Evolutionary conservation across 2,113 vertebrate genomes (phyloP).

Genomic region (Nothocercus nigrocapillus): DNA sequence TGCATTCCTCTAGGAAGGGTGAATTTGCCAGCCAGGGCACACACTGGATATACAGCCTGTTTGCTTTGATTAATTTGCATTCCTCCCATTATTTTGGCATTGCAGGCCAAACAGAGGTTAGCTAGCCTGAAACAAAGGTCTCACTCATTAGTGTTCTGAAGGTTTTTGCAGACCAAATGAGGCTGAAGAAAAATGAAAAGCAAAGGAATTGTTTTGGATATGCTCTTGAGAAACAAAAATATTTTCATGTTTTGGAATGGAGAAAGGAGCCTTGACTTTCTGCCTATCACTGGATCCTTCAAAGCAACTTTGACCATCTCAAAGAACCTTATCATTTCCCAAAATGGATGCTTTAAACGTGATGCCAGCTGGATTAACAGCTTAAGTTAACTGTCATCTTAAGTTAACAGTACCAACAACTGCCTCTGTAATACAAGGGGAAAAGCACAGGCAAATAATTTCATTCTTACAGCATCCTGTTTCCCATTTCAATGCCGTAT

Average conservation of each 20-base stretch:
- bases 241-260: constrained; percentile 25
- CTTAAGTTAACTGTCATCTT: background rate
- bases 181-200: constrained; percentile 20
- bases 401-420: background rate
- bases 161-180: background rate
- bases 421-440: background rate
- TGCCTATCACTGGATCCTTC: constrained; percentile 33
- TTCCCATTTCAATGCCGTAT: constrained; percentile 45
- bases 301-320: background rate
- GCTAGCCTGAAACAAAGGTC: background rate
- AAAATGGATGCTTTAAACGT: background rate
- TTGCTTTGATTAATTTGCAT: constrained; percentile 8
- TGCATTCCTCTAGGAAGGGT: background rate
- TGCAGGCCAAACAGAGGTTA: background rate
- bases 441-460: background rate
- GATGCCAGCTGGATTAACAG: background rate
- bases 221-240: constrained; percentile 65
- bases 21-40: background rate
- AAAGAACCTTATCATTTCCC: constrained; percentile 22
- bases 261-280: constrained; percentile 71
- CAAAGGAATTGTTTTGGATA: constrained; percentile 62
- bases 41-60: background rate
- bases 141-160: background rate
- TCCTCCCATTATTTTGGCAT: background rate
- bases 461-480: constrained; percentile 17